Conservation (phyloP, 2,113 vertebrate species). For the Campylomormyrus tamandua region DNA sequence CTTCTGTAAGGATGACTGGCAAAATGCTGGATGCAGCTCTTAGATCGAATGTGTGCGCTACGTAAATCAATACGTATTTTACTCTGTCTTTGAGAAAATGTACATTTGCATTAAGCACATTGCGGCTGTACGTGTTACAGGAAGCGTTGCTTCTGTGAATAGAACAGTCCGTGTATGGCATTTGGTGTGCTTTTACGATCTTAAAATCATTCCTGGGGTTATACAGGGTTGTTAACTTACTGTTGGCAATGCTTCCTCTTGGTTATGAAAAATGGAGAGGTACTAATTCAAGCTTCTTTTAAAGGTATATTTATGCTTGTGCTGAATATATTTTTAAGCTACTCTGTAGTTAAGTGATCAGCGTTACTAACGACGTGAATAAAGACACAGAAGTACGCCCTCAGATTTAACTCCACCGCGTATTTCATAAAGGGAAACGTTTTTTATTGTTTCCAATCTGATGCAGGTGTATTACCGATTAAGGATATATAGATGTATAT, state of each 20-base stretch:
- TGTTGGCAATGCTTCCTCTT: background rate
- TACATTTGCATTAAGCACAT: background rate
- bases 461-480: background rate
- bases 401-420: background rate
- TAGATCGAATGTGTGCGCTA: background rate
- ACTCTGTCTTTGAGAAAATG: background rate
- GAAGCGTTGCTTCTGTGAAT: background rate
- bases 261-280: background rate
- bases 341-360: background rate
- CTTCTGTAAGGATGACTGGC: background rate
- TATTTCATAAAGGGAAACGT: background rate
- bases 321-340: background rate
- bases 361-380: background rate
- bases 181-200: background rate
- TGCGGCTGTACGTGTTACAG: background rate
- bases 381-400: background rate
- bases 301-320: background rate
- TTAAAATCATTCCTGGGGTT: background rate
- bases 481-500: too few species aligned
- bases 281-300: background rate
- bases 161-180: background rate
- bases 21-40: background rate
- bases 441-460: background rate
- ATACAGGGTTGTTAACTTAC: background rate
- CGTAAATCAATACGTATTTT: background rate